A percentile compares a stretch with the other conserved stretches of the same genome.
phyloP scores from a whole-genome alignment of 2,797 vertebrate species.

The Clamator glandarius region DNA sequence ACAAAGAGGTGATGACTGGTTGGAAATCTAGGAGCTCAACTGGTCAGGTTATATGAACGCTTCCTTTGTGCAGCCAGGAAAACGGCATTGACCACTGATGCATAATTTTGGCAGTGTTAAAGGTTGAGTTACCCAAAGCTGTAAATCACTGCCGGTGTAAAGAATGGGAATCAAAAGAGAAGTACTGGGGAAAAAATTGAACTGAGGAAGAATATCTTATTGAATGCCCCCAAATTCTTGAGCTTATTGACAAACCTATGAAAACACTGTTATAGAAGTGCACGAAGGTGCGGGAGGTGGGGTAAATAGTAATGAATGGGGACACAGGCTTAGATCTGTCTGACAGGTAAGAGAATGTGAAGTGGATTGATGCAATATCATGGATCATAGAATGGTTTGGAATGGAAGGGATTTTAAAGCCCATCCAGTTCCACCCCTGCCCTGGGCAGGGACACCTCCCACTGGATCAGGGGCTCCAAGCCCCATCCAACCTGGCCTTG shows the following conservation, averaged over 20 bases:
- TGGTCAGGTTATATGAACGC: neutral
- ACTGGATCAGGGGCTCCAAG: too few relatives aligned
- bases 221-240: neutral
- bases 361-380: neutral
- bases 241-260: neutral
- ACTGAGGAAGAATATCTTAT: neutral
- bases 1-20: neutral
- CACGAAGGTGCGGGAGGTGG: neutral
- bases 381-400: too few relatives aligned
- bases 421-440: too few relatives aligned
- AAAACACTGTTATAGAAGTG: neutral
- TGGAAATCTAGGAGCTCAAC: neutral
- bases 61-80: neutral
- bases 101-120: neutral
- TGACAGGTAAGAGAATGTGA: accelerated
- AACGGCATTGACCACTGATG: neutral
- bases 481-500: too few relatives aligned
- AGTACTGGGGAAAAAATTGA: neutral
- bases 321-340: neutral
- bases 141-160: neutral
- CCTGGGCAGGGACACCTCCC: too few relatives aligned
- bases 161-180: neutral
- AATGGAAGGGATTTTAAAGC: too few relatives aligned
- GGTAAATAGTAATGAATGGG: neutral
- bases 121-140: neutral